These are phyloP conservation scores for Paratrypauchen microcephalus DNA, from an alignment of 2,797 vertebrate genomes.

Conservation along the genomic window DNA sequence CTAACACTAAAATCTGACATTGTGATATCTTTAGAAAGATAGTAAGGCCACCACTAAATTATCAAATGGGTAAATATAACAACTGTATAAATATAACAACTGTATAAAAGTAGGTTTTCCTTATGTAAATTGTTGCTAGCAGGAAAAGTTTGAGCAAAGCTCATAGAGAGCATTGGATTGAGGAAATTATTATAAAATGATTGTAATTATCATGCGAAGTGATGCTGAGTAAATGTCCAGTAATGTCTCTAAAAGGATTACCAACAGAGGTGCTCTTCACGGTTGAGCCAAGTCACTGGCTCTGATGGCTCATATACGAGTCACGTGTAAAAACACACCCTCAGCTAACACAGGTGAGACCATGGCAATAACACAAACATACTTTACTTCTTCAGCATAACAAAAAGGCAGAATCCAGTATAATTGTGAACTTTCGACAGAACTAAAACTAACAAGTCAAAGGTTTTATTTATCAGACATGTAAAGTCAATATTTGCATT, in stretches of 20 bases:
- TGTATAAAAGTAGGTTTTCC: too few relatives aligned
- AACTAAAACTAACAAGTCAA: not conserved
- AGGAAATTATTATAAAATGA: conserved; percentile 38
- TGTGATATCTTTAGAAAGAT: too few relatives aligned
- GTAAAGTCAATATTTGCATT: conserved; percentile 11
- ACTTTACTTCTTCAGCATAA: not conserved
- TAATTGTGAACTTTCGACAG: not conserved
- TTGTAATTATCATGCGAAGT: conserved; percentile 56
- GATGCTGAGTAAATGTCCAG: conserved; percentile 41
- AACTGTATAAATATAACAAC: too few relatives aligned
- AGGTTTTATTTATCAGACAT: not conserved
- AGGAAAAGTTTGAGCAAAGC: conserved; percentile 3
- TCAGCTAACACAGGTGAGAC: conserved; percentile 52
- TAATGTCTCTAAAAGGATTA: conserved; percentile 52
- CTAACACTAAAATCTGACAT: too few relatives aligned
- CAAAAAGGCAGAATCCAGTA: not conserved
- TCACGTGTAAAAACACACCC: conserved; percentile 68
- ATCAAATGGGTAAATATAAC: too few relatives aligned
- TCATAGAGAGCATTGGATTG: not conserved
- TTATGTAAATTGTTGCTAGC: too few relatives aligned
- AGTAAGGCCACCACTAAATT: too few relatives aligned
- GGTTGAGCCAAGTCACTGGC: conserved; percentile 38
- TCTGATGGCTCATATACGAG: conserved; percentile 50
- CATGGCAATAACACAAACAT: conserved; percentile 7
- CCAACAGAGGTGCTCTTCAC: conserved; percentile 35